Base-by-base conservation (phyloP, 2,797 vertebrate species). In the Sylvia borin region DNA sequence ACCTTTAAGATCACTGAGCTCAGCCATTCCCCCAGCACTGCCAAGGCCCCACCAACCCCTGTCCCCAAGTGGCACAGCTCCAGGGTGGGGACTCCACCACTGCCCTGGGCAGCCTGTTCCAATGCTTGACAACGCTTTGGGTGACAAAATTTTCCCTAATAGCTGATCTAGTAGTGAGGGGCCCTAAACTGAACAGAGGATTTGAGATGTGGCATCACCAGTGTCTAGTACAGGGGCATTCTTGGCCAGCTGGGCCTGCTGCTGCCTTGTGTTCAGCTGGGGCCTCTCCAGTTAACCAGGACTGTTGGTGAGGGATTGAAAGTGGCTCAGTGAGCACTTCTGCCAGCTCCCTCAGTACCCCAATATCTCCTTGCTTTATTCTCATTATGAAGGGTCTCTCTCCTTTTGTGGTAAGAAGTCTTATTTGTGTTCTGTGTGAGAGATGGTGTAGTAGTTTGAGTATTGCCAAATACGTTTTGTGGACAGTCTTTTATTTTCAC, bases 141-240 rank as follows among this genome's bases (percentile, higher is more conserved):
- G 26, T 42, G 54, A 34, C 19, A 26, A 13, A 32, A 54, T 42
- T 29, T 24, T 15, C 40, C 40, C 16, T 25, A 3, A 20, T 0
- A 42, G 24, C 53, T 4, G 7, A 4, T 24, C 4, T 14, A 9
- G n/a, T 14, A 36, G 26, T 29, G 80, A 66, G 31, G 13, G 11
- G 10, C 54, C 60, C 40, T 42, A 36, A 66, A 14, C 29, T 48
- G 53, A 32, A 1, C 26, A 1, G 15, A 13, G 73, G 15, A 17
- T 53, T 72, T 13, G 31, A 47, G 72, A 38, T 66, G 58, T 53
- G 88, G 21, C 65, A 31, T 34, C 43, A 18, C 10, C 34, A 16
- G 29, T 47, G 79, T 32, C 40, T 15, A 7, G 31, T 12, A 0
- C 8, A 22, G 51, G n/a, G 9, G 1, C 0, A 0, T 22, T n/a